Conservation (phyloP, 2,797 vertebrate genomes). For the Gambusia yucatana region DNA sequence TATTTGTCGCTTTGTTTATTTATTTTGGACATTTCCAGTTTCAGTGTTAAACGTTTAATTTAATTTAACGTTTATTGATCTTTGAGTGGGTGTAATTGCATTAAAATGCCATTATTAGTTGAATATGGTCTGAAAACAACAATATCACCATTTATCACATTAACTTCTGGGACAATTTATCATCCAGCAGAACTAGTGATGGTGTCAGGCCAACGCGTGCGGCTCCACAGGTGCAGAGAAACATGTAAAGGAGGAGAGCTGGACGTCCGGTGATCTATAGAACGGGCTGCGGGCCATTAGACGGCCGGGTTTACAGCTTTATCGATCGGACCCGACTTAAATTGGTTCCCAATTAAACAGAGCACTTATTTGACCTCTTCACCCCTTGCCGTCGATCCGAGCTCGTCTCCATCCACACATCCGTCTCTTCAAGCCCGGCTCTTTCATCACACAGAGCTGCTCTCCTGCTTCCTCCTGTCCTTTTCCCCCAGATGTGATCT, state of each 20-base stretch:
- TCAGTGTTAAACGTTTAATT: no score
- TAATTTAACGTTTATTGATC: no score
- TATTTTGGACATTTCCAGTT: no score
- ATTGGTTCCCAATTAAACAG: conserved; percentile 83
- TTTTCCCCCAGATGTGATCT: conserved; percentile 41
- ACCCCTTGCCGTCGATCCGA: conserved; percentile 43
- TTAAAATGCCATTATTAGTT: no score
- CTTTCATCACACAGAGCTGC: conserved; percentile 29
- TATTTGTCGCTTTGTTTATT: no score
- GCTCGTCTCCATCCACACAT: conserved; percentile 65
- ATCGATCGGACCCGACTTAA: conserved; percentile 79
- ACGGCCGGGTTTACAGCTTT: conserved; percentile 71
- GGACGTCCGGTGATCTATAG: conserved; percentile 58
- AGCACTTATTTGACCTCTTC: conserved; percentile 78
- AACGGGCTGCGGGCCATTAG: conserved; percentile 56
- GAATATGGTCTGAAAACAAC: no score
- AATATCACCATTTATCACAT: no score
- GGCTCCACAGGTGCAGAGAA: conserved; percentile 30
- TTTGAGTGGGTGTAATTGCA: no score
- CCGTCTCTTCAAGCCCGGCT: conserved; percentile 60
- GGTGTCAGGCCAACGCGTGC: not conserved
- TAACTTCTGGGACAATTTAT: no score
- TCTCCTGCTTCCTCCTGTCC: conserved; percentile 41
- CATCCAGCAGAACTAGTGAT: no score
- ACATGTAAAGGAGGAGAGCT: not conserved